A percentile compares a stretch with the other conserved stretches of the same genome.
Evolutionary conservation across 2,113 vertebrate species (phyloP).

Genomic region (Pachycephala philippinensis): DNA sequence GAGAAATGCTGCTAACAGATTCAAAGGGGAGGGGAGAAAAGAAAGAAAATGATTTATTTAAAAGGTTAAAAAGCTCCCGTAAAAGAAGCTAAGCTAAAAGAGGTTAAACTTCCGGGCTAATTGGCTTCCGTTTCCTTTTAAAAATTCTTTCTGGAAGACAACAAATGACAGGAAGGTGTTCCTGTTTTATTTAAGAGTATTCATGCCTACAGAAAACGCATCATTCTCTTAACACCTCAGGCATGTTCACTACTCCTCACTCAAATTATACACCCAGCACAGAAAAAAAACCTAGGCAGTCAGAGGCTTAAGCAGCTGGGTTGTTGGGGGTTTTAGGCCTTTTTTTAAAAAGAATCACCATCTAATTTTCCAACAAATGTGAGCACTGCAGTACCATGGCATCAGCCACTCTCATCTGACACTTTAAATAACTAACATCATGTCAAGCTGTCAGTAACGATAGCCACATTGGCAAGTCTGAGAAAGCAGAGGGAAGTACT

Average conservation of each 20-base stretch:
- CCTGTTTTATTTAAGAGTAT: conserved; percentile 68
- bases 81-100: conserved; percentile 72
- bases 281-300: conserved; percentile 47
- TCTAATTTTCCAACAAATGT: conserved; percentile 70
- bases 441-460: conserved; percentile 67
- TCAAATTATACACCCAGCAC: conserved; percentile 60
- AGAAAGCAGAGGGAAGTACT: conserved; percentile 32
- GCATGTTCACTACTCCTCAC: conserved; percentile 55
- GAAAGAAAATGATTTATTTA: conserved; percentile 75
- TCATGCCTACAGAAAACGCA: conserved; percentile 69
- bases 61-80: conserved; percentile 74
- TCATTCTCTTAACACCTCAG: conserved; percentile 74
- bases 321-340: background rate
- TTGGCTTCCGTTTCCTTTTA: conserved; percentile 74
- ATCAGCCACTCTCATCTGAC: conserved; percentile 71
- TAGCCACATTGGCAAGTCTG: conserved; percentile 59
- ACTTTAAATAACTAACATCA: conserved; percentile 65
- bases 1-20: conserved; percentile 72
- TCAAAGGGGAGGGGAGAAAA: conserved; percentile 63
- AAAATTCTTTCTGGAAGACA: conserved; percentile 63
- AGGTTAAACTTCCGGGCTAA: conserved; percentile 81
- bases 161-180: conserved; percentile 69
- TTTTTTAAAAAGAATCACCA: conserved; percentile 56
- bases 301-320: conserved; percentile 58
- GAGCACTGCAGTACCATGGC: conserved; percentile 43